Evolutionary conservation across 2,888 invertebrate genomes (phyloP).

Genomic region (Oithona nana): DNA sequence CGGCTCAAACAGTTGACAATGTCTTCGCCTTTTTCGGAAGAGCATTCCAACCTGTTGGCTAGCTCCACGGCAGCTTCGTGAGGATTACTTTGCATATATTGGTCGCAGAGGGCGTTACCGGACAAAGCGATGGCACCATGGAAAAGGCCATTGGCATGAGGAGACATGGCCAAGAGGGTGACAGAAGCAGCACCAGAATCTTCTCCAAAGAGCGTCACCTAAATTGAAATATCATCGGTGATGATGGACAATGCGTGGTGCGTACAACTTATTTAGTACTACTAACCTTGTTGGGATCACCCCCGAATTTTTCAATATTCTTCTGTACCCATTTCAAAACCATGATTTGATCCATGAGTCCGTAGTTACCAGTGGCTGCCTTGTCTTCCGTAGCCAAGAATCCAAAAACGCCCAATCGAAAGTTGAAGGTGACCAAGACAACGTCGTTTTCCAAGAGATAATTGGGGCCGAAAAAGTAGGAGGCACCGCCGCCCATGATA

Average conservation of each 20-base stretch:
- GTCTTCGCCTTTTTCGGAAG: background rate
- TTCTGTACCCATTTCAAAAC: constrained; percentile 17
- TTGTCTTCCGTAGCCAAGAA: constrained; percentile 8
- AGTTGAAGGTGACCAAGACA: constrained; percentile 17
- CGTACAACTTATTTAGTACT: no score
- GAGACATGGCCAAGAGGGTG: constrained; percentile 22
- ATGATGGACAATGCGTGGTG: no score
- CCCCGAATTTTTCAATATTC: constrained; percentile 17
- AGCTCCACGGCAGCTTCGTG: constrained; percentile 23
- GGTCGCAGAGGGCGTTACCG: constrained; percentile 23
- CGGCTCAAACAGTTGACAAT: constrained; percentile 1
- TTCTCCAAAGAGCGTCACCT: constrained; percentile 19
- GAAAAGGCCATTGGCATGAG: constrained; percentile 23
- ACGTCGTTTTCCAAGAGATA: constrained; percentile 20
- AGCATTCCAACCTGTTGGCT: constrained; percentile 18
- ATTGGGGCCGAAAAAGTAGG: constrained; percentile 19
- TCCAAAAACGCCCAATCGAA: constrained; percentile 20
- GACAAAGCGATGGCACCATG: constrained; percentile 23
- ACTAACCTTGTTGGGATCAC: constrained; percentile 9
- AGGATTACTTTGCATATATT: constrained; percentile 23
- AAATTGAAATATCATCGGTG: no score
- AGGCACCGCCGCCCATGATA: constrained; percentile 18
- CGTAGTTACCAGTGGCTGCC: constrained; percentile 7
- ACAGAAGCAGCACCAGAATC: constrained; percentile 22
- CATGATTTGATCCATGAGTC: constrained; percentile 14